Percentiles rank a stretch among this genome's conserved stretches.
Conservation (phyloP, 1,140 invertebrate species). For the Listronotus oregonensis region DNA sequence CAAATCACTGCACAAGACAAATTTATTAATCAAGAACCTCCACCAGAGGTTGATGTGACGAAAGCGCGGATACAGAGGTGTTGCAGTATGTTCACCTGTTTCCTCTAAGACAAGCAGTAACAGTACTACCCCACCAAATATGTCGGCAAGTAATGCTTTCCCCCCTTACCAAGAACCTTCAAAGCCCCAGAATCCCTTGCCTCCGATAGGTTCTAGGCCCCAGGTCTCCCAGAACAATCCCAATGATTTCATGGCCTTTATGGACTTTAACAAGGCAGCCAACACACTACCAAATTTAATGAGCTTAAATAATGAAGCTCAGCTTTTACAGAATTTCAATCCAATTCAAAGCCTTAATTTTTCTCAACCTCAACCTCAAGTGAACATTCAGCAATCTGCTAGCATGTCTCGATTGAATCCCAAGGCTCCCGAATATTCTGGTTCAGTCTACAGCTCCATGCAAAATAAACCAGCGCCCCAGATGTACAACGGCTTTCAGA, state of each 20-base stretch:
- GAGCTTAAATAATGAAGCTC: constrained; percentile 57
- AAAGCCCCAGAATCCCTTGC: constrained; percentile 45
- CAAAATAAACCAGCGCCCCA: constrained; percentile 46
- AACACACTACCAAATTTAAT: constrained; percentile 54
- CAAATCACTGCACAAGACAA: constrained; percentile 51
- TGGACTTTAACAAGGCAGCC: constrained; percentile 44
- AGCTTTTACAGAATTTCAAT: constrained; percentile 43
- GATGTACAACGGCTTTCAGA: constrained; percentile 46
- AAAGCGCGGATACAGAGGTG: constrained; percentile 81
- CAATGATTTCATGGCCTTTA: constrained; percentile 36
- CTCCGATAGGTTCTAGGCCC: constrained; percentile 48
- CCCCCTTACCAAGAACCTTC: constrained; percentile 44
- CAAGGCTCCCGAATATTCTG: constrained; percentile 82
- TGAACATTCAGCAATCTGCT: constrained; percentile 49
- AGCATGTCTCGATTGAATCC: constrained; percentile 82
- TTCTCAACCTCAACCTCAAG: constrained; percentile 53
- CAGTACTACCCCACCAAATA: constrained; percentile 58
- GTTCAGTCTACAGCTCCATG: constrained; percentile 58
- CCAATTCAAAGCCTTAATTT: constrained; percentile 57
- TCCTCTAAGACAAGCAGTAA: constrained; percentile 65
- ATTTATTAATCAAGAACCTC: constrained; percentile 64
- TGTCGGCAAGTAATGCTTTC: constrained; percentile 36
- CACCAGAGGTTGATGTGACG: constrained; percentile 72
- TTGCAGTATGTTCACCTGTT: constrained; percentile 73
- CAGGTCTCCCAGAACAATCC: constrained; percentile 37